Conservation (phyloP, 1,140 invertebrate species). For the Hydropsyche tenuis region DNA sequence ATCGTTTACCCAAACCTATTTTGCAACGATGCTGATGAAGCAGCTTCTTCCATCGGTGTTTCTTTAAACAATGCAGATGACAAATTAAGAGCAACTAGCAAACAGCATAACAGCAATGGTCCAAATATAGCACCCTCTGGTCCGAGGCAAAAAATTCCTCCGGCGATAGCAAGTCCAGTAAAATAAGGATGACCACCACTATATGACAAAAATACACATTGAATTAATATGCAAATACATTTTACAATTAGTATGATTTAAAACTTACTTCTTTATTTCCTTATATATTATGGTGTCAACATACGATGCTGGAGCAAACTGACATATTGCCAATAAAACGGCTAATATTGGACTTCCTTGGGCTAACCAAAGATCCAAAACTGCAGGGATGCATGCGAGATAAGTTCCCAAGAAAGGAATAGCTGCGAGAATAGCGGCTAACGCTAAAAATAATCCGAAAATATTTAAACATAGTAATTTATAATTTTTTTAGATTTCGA, state of each 20-base stretch:
- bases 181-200: slow-evolving; percentile 96
- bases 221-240: neutral
- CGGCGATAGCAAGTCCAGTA: slow-evolving; percentile 96
- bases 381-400: slow-evolving; percentile 91
- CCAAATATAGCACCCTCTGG: slow-evolving; percentile 97
- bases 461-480: too few relatives aligned
- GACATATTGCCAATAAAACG: slow-evolving; percentile 79
- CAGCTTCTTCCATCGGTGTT: slow-evolving; percentile 44
- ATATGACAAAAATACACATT: slow-evolving; percentile 51
- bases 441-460: slow-evolving; percentile 62
- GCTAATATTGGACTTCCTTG: slow-evolving; percentile 79
- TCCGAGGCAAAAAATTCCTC: slow-evolving; percentile 97
- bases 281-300: slow-evolving; percentile 96
- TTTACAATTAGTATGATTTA: neutral
- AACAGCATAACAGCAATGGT: slow-evolving; percentile 85
- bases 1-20: slow-evolving; percentile 39
- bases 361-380: slow-evolving; percentile 92
- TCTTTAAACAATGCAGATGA: slow-evolving; percentile 56
- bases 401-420: slow-evolving; percentile 95
- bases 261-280: slow-evolving; percentile 92
- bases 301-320: slow-evolving; percentile 88
- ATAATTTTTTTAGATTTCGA: too few relatives aligned
- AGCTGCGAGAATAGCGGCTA: slow-evolving; percentile 91
- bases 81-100: slow-evolving; percentile 61
- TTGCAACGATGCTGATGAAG: slow-evolving; percentile 30